Percentiles rank a stretch among this genome's conserved stretches.
These are phyloP conservation scores for Lathronympha strigana DNA, from an alignment of 2,888 invertebrate species.

Conservation along the genomic window DNA sequence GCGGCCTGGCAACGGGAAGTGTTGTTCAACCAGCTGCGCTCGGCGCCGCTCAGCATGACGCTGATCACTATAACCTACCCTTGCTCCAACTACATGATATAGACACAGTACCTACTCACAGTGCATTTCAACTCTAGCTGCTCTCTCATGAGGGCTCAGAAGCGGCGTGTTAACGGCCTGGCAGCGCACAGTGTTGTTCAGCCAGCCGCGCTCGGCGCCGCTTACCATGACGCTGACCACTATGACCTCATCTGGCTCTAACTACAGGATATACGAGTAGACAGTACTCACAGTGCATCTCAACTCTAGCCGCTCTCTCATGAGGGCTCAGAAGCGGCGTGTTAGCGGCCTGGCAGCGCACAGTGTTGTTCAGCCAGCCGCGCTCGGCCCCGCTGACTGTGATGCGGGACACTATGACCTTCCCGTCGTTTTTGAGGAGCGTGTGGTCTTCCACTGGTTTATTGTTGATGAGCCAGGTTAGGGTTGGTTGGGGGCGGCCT, in stretches of 20 bases:
- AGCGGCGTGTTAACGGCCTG: constrained; percentile 93
- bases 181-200: constrained; percentile 92
- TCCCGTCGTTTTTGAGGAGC: constrained; percentile 87
- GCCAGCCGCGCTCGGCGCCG: constrained; percentile 89
- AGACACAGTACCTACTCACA: no score
- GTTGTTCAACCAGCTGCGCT: no score
- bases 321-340: constrained; percentile 91
- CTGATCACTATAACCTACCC: no score
- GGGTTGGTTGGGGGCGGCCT: constrained; percentile 92
- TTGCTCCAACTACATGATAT: no score
- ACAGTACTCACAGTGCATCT: constrained; percentile 90
- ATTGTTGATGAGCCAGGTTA: constrained; percentile 92
- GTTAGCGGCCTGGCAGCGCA: constrained; percentile 93
- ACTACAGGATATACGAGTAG: not conserved
- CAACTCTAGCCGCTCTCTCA: constrained; percentile 91
- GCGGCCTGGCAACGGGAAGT: no score
- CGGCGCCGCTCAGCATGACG: no score
- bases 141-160: no score
- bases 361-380: constrained; percentile 91
- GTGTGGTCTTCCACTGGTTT: constrained; percentile 88
- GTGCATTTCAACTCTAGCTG: no score
- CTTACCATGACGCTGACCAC: no score
- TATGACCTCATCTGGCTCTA: no score
- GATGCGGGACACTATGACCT: constrained; percentile 89
- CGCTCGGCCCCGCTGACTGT: constrained; percentile 89